These are phyloP conservation scores for Hyposmocoma kahamanoa DNA, from an alignment of 1,140 invertebrate species.

Conservation along the genomic window DNA sequence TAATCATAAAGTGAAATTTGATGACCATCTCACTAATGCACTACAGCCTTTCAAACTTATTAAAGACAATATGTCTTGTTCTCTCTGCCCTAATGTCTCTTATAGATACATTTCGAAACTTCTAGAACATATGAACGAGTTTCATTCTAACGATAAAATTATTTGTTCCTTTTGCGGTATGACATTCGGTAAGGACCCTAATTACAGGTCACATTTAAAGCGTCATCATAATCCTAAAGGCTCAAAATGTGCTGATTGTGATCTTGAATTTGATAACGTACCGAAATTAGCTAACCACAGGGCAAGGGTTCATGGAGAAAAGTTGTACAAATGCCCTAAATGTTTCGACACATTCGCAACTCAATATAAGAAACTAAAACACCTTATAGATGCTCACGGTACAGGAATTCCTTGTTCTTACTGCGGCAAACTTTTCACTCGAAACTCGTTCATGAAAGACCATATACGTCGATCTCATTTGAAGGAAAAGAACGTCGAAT, in stretches of 20 bases:
- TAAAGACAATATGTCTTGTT: conserved; percentile 40
- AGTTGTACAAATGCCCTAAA: conserved; percentile 29
- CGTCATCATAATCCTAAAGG: conserved; percentile 24
- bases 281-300: conserved; percentile 20
- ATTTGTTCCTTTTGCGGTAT: conserved; percentile 48
- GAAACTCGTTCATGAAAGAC: conserved; percentile 45
- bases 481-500: conserved; percentile 52
- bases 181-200: conserved; percentile 38
- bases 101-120: conserved; percentile 38
- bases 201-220: conserved; percentile 38
- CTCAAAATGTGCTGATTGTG: conserved; percentile 34
- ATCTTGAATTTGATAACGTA: conserved; percentile 28
- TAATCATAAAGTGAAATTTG: conserved; percentile 35
- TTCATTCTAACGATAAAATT: conserved; percentile 40
- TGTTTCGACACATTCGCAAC: conserved; percentile 44
- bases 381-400: conserved; percentile 31
- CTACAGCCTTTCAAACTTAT: conserved; percentile 41
- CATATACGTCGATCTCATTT: conserved; percentile 48
- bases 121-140: conserved; percentile 40
- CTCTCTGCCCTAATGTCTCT: conserved; percentile 33
- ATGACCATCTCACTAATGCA: conserved; percentile 25
- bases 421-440: conserved; percentile 42
- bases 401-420: conserved; percentile 38
- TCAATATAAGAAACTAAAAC: conserved; percentile 34
- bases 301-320: conserved; percentile 30